Base-by-base conservation (phyloP, 2,888 invertebrate genomes). In the Yponomeuta cagnagella region DNA sequence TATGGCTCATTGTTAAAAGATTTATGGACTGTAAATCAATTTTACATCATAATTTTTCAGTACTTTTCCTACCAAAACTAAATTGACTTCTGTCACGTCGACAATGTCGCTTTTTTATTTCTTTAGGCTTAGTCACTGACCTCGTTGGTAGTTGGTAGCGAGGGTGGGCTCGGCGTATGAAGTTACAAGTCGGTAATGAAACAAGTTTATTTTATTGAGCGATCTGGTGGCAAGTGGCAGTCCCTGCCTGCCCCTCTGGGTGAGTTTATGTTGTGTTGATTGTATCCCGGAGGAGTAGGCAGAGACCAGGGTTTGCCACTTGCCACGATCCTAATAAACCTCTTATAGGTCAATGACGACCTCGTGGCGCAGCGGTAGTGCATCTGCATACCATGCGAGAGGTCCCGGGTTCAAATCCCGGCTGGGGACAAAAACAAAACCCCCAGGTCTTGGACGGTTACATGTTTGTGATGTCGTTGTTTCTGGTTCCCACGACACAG, bases 361-460 rank as follows among this genome's bases (percentile, higher is more conserved):
- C 33, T 33, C 33, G 33, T 33, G 33, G 33, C 33, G 4, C 33
- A 33, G 33, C 33, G 33, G 33, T 33, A 33, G 33, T 4, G 33
- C 33, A 33, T 33, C 33, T 33, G 33, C 33, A 2, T 33, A 33
- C 33, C 33, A 33, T 92, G 92, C 91, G 91, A 92, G 90, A 91
- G 92, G 92, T 92, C 92, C 91, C 90, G 91, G 92, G 93, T 92
- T 93, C 92, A 92, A 93, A 90, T 92, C 92, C 92, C 92, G 92
- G 92, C 33, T 33, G 33, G 33, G 33, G 33, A 33, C 33, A 33
- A 33, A 33, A 23, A 23, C 23, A 23, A 23, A 23, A 23, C 23
- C 23, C 23, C 23, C 23, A 23, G 23, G 23, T 23, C 23, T 23
- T 23, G 23, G 23, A 23, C 23, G 23, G 23, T 23, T 23, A 23